Percentiles rank a stretch among this genome's conserved stretches.
Conservation (phyloP, 92 coral and sea anemone genomes). For the Paramuricea clavata region DNA sequence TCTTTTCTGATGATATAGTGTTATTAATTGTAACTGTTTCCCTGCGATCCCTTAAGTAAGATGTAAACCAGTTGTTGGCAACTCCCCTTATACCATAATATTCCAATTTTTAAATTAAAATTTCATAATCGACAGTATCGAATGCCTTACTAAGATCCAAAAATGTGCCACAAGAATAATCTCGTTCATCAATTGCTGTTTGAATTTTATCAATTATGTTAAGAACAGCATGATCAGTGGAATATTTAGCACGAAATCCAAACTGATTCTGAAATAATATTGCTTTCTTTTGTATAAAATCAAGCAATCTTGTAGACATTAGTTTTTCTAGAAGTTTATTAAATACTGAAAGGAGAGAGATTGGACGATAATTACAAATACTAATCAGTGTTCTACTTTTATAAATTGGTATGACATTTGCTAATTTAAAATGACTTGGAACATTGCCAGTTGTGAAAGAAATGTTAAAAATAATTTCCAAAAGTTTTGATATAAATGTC, state of each 20-base stretch:
- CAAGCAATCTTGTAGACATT: not conserved
- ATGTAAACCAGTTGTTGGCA: not conserved
- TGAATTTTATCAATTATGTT: too few relatives aligned
- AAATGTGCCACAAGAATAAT: not conserved
- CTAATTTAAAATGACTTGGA: too few relatives aligned
- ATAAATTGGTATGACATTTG: too few relatives aligned
- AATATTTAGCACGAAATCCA: too few relatives aligned
- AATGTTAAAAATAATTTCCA: too few relatives aligned
- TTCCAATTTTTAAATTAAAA: too few relatives aligned
- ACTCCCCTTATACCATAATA: conserved; percentile 15
- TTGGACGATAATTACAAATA: conserved; percentile 14
- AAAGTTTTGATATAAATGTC: not conserved
- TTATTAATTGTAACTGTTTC: not conserved
- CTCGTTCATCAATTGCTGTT: conserved; percentile 17
- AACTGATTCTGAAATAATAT: too few relatives aligned
- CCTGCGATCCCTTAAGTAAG: not conserved
- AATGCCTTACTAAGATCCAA: too few relatives aligned
- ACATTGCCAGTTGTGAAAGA: not conserved
- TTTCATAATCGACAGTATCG: too few relatives aligned
- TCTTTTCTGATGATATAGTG: not conserved
- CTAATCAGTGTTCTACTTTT: too few relatives aligned
- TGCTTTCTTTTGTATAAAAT: not conserved
- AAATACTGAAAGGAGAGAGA: too few relatives aligned
- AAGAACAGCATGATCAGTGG: conserved; percentile 16
- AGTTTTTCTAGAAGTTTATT: conserved; percentile 2